Evolutionary conservation across 1,140 invertebrate genomes (phyloP).

Genomic region (Harlomillsia oculata): DNA sequence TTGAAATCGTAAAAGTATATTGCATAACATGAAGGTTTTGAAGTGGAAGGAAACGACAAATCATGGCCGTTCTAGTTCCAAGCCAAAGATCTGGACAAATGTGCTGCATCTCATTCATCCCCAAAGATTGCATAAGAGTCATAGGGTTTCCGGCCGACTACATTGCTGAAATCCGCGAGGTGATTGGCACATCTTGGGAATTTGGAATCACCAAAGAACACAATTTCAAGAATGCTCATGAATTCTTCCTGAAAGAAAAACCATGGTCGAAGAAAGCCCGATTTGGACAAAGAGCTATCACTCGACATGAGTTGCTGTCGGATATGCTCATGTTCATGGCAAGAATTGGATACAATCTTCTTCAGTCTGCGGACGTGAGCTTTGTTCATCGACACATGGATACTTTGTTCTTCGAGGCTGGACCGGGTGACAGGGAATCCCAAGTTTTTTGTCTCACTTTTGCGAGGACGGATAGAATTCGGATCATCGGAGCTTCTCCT

Average conservation of each 20-base stretch:
- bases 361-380: constrained; percentile 8
- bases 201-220: background rate
- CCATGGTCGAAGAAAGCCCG: background rate
- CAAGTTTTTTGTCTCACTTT: constrained; percentile 14
- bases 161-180: background rate
- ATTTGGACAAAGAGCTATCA: background rate
- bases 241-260: constrained; percentile 3
- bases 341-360: constrained; percentile 6
- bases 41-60: too few relatives aligned
- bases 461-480: constrained; percentile 12
- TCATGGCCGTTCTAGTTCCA: too few relatives aligned
- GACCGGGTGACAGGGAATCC: constrained; percentile 3
- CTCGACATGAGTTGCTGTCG: background rate
- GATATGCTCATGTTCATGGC: constrained; percentile 4
- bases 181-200: background rate
- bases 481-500: constrained; percentile 9
- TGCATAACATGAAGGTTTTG: too few relatives aligned
- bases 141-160: background rate
- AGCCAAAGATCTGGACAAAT: too few relatives aligned
- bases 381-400: constrained; percentile 15
- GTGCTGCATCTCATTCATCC: too few relatives aligned
- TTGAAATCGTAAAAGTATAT: too few relatives aligned
- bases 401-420: constrained; percentile 19
- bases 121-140: too few relatives aligned
- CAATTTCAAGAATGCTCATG: background rate